Percentiles rank a stretch among this genome's conserved stretches.
These are phyloP conservation scores for Pycnomerus fuliginosus DNA, from an alignment of 2,888 invertebrate genomes.

Conservation along the genomic window DNA sequence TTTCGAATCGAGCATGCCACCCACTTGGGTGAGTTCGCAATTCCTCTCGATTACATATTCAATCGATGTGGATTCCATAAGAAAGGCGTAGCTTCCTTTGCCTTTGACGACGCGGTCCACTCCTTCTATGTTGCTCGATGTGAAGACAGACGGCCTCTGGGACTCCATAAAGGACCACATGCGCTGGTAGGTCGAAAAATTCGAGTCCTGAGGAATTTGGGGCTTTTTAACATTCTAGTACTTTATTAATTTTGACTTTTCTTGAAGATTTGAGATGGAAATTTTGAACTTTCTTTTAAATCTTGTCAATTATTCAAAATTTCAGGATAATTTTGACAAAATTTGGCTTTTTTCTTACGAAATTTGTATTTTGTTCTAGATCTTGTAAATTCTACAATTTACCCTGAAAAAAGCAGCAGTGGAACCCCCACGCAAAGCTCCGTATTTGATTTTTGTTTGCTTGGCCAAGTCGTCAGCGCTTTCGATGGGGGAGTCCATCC, in stretches of 20 bases:
- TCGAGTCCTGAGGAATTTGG: conserved; percentile 79
- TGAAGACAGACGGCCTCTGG: conserved; percentile 83
- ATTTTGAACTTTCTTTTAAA: too few relatives aligned
- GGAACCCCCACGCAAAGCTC: conserved; percentile 88
- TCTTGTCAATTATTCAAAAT: too few relatives aligned
- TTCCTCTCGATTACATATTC: conserved; percentile 91
- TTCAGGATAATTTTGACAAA: too few relatives aligned
- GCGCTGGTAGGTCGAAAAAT: conserved; percentile 87
- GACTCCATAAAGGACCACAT: conserved; percentile 97
- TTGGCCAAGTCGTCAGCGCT: conserved; percentile 94
- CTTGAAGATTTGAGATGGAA: too few relatives aligned
- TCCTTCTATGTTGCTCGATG: conserved; percentile 82
- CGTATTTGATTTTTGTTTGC: conserved; percentile 97
- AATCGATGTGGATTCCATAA: conserved; percentile 97
- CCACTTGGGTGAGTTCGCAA: conserved; percentile 89
- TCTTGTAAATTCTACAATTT: too few relatives aligned
- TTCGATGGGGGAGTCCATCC: conserved; percentile 94
- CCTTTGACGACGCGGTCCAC: conserved; percentile 84
- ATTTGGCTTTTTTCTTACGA: too few relatives aligned
- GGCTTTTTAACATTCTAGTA: too few relatives aligned
- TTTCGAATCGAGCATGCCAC: conserved; percentile 89
- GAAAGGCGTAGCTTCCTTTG: conserved; percentile 88
- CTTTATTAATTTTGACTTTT: too few relatives aligned
- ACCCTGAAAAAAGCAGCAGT: conserved; percentile 95
- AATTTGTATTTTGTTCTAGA: too few relatives aligned